phyloP scores from a whole-genome alignment of 1,140 invertebrate species.

The Hycleus cichorii region DNA sequence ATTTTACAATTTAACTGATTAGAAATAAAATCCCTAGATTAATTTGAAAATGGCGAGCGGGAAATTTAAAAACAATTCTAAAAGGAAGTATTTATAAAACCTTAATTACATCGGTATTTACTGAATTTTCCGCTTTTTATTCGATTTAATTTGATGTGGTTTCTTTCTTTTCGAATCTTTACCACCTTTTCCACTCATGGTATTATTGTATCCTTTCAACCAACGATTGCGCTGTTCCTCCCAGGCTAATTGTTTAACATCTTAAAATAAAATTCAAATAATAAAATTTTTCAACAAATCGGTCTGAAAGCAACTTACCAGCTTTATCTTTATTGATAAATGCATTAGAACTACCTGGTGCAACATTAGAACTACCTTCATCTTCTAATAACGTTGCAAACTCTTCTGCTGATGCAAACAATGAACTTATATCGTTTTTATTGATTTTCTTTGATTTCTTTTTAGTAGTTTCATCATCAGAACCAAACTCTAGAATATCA shows the following conservation, averaged over 20 bases:
- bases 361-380: slow-evolving; percentile 32
- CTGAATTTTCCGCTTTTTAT: too few relatives aligned
- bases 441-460: slow-evolving; percentile 23
- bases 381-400: slow-evolving; percentile 39
- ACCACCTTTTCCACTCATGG: slow-evolving; percentile 18
- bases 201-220: slow-evolving; percentile 33
- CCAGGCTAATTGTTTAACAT: slow-evolving; percentile 37
- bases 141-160: too few relatives aligned
- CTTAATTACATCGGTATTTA: too few relatives aligned
- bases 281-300: background rate
- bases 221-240: slow-evolving; percentile 37
- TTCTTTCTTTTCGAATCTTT: background rate
- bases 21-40: too few relatives aligned
- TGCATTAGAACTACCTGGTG: slow-evolving; percentile 34
- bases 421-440: slow-evolving; percentile 24
- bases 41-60: too few relatives aligned
- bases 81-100: too few relatives aligned
- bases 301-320: slow-evolving; percentile 26
- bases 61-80: too few relatives aligned
- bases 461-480: slow-evolving; percentile 16
- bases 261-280: slow-evolving; percentile 23
- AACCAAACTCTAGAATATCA: slow-evolving; percentile 27
- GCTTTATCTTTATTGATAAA: slow-evolving; percentile 38
- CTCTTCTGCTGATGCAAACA: slow-evolving; percentile 41
- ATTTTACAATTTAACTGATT: too few relatives aligned